Evolutionary conservation across 2,113 vertebrate species (phyloP), one percentile per base, ranked within the genome.

Genomic region (Aplodontia rufa): DNA sequence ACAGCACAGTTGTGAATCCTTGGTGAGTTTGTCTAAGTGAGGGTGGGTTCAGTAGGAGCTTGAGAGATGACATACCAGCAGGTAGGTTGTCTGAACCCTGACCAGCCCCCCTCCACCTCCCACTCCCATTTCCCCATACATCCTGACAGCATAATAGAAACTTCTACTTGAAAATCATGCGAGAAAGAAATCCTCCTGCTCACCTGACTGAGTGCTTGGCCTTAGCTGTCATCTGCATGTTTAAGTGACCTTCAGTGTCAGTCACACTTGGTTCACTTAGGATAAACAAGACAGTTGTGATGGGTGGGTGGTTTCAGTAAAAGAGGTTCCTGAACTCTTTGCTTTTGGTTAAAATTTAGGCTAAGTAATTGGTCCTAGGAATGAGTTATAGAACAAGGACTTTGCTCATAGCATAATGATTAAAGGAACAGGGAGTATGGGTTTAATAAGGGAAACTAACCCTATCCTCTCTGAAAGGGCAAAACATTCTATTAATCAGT

Each of bases 1-100:
- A 99, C 98, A 99, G 99, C 98, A 98, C 98, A 0, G 97, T 99
- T 0, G 99, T 99, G 87, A 99, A 97, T 98, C 99, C 99, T 49
- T 99, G 99, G 99, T 99, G 90, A 99, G 99, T 98, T 17, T 69
- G 35, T 66, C 64, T 47, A 0, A 11, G 32, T 32, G 12, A 51
- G 72, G 62, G 42, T 35, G 22, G 74, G 45, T 42, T 91, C 72
- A 2, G 14, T 6, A 2, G 71, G 71, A 30, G 30, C 35, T 71
- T 16, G 19, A 26, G 66, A 78, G 51, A 26, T 1, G 37, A 42
- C 74, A 55, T 6, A 1, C 4, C 45, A 26, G 37, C 51, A 16
- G 19, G 51, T 12, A 40, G 71, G 20, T 8, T 47, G 51, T 14
- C 76, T 62, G 88, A 37, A 10, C 35, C n/a, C 16, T 22, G 6